A percentile compares a stretch with the other conserved stretches of the same genome.
phyloP scores from a whole-genome alignment of 2,113 vertebrate genomes.

The Crotalus horridus region DNA sequence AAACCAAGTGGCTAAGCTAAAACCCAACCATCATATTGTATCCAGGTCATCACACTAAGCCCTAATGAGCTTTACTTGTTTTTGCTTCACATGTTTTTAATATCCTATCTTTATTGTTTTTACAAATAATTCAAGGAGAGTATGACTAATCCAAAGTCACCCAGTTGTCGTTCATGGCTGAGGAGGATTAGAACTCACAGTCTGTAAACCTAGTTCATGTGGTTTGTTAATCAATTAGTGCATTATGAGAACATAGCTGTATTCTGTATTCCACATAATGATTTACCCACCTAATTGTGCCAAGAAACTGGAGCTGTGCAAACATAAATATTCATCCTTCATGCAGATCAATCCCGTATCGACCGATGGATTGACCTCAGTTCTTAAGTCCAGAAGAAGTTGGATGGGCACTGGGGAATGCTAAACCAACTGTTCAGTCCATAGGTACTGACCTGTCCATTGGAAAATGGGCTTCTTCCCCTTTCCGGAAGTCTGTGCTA shows the following conservation, averaged over 20 bases:
- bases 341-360: background rate
- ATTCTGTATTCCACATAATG: background rate
- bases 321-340: background rate
- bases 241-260: background rate
- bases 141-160: background rate
- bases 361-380: background rate
- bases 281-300: background rate
- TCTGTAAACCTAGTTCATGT: background rate
- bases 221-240: background rate
- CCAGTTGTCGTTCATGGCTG: background rate
- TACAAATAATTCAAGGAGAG: background rate
- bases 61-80: background rate
- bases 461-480: constrained; percentile 74
- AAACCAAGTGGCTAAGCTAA: background rate
- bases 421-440: background rate
- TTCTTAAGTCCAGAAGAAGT: background rate
- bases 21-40: background rate
- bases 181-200: background rate
- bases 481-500: constrained; percentile 76
- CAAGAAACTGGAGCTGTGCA: background rate
- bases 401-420: background rate
- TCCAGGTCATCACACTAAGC: background rate
- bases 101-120: background rate
- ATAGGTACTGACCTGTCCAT: constrained; percentile 79
- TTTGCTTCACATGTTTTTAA: background rate